These are phyloP conservation scores for Pomatorhinus ruficollis DNA, from an alignment of 2,113 vertebrate species.

Conservation along the genomic window DNA sequence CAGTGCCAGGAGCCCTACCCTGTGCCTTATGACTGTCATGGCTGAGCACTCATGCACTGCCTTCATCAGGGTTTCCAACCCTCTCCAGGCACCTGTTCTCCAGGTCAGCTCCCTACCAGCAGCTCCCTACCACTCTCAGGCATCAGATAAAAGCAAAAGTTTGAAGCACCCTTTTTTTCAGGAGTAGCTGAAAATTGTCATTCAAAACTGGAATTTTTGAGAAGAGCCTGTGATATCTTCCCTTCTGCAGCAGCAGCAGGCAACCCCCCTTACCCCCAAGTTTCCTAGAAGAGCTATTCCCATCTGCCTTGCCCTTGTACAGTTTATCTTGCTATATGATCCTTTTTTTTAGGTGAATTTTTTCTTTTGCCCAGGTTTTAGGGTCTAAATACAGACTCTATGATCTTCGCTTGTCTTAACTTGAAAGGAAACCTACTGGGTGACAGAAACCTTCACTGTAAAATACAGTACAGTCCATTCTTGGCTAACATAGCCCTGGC, in stretches of 20 bases:
- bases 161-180: not conserved
- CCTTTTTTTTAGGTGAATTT: not conserved
- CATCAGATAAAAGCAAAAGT: not conserved
- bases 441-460: conserved; percentile 43
- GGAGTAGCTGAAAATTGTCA: not conserved
- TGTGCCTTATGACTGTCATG: rapidly evolving
- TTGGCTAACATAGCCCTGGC: conserved; percentile 52
- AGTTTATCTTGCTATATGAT: not conserved
- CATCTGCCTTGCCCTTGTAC: not conserved
- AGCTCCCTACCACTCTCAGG: not conserved
- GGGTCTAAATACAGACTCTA: conserved; percentile 49
- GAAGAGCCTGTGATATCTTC: not conserved
- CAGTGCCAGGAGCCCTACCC: not conserved
- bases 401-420: conserved; percentile 56
- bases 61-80: not conserved
- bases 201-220: not conserved
- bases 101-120: not conserved
- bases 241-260: not conserved
- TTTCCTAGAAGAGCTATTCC: not conserved
- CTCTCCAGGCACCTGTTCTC: not conserved
- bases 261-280: too few relatives aligned
- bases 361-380: not conserved
- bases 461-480: conserved; percentile 24
- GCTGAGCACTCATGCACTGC: not conserved
- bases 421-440: conserved; percentile 59